These are phyloP conservation scores for Paramuricea clavata DNA, from an alignment of 92 coral and sea anemone species.

Conservation along the genomic window DNA sequence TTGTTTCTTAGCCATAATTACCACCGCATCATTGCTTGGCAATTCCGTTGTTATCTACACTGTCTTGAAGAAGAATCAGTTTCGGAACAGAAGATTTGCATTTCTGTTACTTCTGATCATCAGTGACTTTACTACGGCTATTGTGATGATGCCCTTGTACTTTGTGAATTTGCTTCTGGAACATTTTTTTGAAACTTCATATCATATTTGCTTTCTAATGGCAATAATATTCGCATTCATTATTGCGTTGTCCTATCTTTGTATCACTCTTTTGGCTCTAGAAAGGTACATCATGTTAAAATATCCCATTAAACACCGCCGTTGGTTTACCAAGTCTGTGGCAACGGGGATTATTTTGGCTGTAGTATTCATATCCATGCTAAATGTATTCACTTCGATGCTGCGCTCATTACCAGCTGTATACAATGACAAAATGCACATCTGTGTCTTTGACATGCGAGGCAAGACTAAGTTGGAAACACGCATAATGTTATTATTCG, in stretches of 20 bases:
- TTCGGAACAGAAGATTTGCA: slow-evolving; percentile 1
- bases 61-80: neutral
- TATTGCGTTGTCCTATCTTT: neutral
- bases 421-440: neutral
- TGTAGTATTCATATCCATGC: neutral
- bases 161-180: neutral
- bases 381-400: neutral
- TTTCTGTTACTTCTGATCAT: slow-evolving; percentile 10
- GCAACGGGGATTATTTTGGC: neutral
- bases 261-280: slow-evolving; percentile 2
- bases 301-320: slow-evolving; percentile 19
- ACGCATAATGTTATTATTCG: neutral
- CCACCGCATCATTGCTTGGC: neutral
- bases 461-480: neutral
- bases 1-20: neutral
- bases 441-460: neutral
- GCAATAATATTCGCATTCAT: neutral
- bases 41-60: slow-evolving; percentile 1
- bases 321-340: slow-evolving; percentile 15
- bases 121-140: slow-evolving; percentile 3
- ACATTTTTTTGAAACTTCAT: neutral
- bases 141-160: neutral
- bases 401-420: neutral
- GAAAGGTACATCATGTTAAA: slow-evolving; percentile 7
- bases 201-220: neutral